These are phyloP conservation scores for Phalangium opilio DNA, from an alignment of 2,888 invertebrate species.

Conservation along the genomic window DNA sequence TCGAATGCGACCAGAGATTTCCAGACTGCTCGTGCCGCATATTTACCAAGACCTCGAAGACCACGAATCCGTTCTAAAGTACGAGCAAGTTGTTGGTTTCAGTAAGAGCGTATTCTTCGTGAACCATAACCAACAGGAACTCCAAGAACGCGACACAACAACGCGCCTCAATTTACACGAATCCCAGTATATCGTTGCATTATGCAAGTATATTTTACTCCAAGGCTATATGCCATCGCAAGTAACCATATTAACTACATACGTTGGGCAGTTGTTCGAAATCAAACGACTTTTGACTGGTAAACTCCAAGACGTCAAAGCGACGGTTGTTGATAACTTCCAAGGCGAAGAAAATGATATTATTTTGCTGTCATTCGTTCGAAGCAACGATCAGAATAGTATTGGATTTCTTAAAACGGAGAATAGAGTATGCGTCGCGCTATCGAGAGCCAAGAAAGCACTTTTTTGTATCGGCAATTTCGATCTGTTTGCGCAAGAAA, in stretches of 20 bases:
- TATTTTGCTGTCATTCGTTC: conserved; percentile 58
- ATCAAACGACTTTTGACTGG: not conserved
- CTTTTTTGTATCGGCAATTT: conserved; percentile 56
- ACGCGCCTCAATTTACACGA: too few relatives aligned
- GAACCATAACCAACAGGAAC: too few relatives aligned
- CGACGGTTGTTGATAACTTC: conserved; percentile 48
- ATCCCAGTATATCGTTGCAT: conserved; percentile 39
- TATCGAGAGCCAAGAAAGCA: conserved; percentile 41
- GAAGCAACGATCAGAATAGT: conserved; percentile 49
- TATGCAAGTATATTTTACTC: too few relatives aligned
- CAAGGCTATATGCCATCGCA: conserved; percentile 44
- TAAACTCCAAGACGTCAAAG: not conserved
- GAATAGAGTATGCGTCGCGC: conserved; percentile 45
- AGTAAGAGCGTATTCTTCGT: too few relatives aligned
- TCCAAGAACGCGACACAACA: too few relatives aligned
- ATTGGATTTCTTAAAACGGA: conserved; percentile 53
- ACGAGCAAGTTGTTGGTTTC: too few relatives aligned
- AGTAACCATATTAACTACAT: conserved; percentile 57
- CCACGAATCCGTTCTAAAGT: too few relatives aligned
- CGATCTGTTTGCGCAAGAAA: conserved; percentile 8
- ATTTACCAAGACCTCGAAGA: too few relatives aligned
- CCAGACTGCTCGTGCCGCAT: conserved; percentile 30
- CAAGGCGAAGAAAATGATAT: conserved; percentile 68
- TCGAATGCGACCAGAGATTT: conserved; percentile 55
- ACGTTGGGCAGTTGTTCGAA: conserved; percentile 50